Base-by-base conservation (phyloP, 2,888 invertebrate genomes). In the Agapostemon virescens region DNA sequence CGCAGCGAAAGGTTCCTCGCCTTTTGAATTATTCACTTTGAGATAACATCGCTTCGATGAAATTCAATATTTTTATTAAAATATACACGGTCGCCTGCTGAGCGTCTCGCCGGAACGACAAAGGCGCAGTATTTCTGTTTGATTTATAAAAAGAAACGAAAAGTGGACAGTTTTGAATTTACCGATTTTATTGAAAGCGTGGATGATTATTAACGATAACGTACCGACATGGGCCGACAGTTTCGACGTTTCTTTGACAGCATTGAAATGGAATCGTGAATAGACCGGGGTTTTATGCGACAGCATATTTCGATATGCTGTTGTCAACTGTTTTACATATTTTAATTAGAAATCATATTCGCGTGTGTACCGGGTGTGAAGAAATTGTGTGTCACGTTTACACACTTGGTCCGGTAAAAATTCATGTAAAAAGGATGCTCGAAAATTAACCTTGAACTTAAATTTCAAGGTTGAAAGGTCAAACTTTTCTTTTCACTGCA, bases 21-120 rank as follows among this genome's bases (percentile, higher is more conserved):
- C 26, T 72, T 52, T 23, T 40, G 40, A 72, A 64, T 71, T 40
- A 33, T 58, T 58, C 58, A 58, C 30, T 58, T 17, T 58, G 58
- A 30, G 26, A 30, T 58, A 30, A 58, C 58, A 30, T 58, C 26
- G 30, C 58, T 58, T 1, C 30, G 58, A 58, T 58, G 58, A 30
- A 26, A 58, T 58, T 30, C 30, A 58, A 58, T 58, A 30, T 58
- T 26, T 58, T 58, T 58, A 58, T 58, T 58, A 26, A 58, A 58
- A 33, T 55, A 26, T 55, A 26, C 55, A 15, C 15, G 26, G 15
- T 55, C 55, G 15, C 15, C 15, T 26, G 55, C 55, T 15, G 26
- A 23, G 15, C 26, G 55, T 26, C 6, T 26, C 26, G 5, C 3
- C 2, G 9, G n/a, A 49, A n/a, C n/a, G 49, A 49, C 49, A 49